Evolutionary conservation across 2,797 vertebrate species (phyloP).

Genomic region (Avahi laniger): DNA sequence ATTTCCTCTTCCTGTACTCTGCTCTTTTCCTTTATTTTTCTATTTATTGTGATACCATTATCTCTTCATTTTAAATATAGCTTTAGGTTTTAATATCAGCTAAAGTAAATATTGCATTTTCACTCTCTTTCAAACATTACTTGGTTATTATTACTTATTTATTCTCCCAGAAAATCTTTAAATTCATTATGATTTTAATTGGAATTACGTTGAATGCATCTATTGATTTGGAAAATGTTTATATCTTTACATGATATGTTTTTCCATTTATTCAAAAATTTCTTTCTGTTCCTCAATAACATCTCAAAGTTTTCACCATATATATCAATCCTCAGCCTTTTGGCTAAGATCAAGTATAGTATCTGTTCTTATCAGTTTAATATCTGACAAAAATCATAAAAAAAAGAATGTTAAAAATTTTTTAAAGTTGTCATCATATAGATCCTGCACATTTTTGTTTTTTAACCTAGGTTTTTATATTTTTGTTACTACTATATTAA

Average conservation of each 20-base stretch:
- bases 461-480: background rate
- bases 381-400: no score
- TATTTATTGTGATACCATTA: background rate
- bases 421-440: background rate
- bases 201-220: background rate
- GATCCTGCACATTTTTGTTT: background rate
- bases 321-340: no score
- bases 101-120: background rate
- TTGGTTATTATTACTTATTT: background rate
- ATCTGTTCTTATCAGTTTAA: no score
- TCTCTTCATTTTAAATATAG: background rate
- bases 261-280: conserved; percentile 14
- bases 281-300: background rate
- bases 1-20: background rate
- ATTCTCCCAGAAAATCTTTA: background rate
- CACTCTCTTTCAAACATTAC: conserved; percentile 27
- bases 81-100: background rate
- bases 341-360: no score
- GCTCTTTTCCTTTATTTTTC: background rate
- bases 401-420: no score
- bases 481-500: background rate
- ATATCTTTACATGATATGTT: background rate
- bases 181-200: background rate
- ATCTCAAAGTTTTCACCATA: background rate
- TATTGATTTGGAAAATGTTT: background rate